phyloP scores from a whole-genome alignment of 1,140 invertebrate species.

The Thaumatotibia leucotreta region DNA sequence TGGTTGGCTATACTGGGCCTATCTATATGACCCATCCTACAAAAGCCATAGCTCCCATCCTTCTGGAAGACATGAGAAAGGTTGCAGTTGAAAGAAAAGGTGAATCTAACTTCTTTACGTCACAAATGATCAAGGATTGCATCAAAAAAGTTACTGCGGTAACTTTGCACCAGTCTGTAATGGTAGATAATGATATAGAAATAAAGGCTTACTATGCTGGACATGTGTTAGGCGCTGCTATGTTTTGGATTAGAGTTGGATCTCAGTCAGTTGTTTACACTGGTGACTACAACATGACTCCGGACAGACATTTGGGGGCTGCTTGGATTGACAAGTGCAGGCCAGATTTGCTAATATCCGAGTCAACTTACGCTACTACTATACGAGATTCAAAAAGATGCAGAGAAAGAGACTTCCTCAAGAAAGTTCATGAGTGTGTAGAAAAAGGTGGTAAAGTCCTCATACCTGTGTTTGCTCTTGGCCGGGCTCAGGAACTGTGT shows the following conservation, averaged over 20 bases:
- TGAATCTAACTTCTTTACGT: conserved; percentile 99
- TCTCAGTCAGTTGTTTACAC: conserved; percentile 99
- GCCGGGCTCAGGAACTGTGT: conserved; percentile 98
- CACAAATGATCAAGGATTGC: conserved; percentile 99
- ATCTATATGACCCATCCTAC: conserved; percentile 99
- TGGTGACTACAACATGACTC: conserved; percentile 99
- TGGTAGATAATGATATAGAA: conserved; percentile 97
- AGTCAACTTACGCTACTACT: conserved; percentile 99
- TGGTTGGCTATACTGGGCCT: conserved; percentile 97
- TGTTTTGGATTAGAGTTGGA: conserved; percentile 98
- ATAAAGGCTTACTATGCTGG: conserved; percentile 99
- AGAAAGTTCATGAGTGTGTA: conserved; percentile 97
- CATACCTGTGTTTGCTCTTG: conserved; percentile 99
- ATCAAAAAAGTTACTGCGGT: conserved; percentile 99
- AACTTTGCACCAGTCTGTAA: conserved; percentile 97
- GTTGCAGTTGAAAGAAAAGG: conserved; percentile 98
- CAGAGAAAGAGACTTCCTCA: conserved; percentile 97
- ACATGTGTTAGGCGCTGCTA: conserved; percentile 98
- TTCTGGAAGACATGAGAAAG: conserved; percentile 94
- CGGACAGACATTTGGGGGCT: conserved; percentile 98
- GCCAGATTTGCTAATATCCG: conserved; percentile 97
- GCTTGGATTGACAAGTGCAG: conserved; percentile 99
- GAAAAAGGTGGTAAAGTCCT: conserved; percentile 95
- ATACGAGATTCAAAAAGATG: conserved; percentile 99
- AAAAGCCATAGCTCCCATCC: conserved; percentile 99